Conservation (phyloP, 2,113 vertebrate species). For the Catharus fuscescens region DNA sequence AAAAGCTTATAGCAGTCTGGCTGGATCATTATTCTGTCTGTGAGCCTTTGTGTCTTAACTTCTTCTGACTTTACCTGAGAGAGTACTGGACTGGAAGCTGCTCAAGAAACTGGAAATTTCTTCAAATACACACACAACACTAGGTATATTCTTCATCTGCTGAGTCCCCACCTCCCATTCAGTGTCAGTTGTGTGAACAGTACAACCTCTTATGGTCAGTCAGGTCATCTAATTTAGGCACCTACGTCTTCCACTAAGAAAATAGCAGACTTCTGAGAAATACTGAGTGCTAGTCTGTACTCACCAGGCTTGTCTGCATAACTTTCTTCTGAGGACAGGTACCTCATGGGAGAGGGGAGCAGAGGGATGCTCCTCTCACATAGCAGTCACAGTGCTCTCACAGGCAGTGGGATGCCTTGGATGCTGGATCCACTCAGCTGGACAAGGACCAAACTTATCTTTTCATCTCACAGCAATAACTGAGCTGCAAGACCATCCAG, state of each 20-base stretch:
- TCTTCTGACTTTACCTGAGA: constrained; percentile 13
- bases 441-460: not conserved
- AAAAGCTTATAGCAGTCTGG: not conserved
- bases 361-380: not conserved
- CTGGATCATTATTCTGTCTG: not conserved
- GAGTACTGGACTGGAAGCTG: not conserved
- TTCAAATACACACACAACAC: not conserved
- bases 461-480: not conserved
- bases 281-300: not conserved
- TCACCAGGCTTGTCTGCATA: accelerated
- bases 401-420: not conserved
- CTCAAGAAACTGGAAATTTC: not conserved
- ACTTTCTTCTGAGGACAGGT: not conserved
- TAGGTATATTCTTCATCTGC: not conserved
- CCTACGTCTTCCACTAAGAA: not conserved
- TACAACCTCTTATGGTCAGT: not conserved
- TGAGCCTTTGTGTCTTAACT: not conserved
- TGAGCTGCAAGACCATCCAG: not conserved
- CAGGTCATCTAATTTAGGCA: not conserved
- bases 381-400: not conserved
- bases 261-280: not conserved
- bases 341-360: not conserved
- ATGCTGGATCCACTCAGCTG: not conserved
- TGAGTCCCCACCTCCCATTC: not conserved
- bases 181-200: not conserved